Conservation (phyloP, 2,888 invertebrate genomes). For the Resseliella maxima region DNA sequence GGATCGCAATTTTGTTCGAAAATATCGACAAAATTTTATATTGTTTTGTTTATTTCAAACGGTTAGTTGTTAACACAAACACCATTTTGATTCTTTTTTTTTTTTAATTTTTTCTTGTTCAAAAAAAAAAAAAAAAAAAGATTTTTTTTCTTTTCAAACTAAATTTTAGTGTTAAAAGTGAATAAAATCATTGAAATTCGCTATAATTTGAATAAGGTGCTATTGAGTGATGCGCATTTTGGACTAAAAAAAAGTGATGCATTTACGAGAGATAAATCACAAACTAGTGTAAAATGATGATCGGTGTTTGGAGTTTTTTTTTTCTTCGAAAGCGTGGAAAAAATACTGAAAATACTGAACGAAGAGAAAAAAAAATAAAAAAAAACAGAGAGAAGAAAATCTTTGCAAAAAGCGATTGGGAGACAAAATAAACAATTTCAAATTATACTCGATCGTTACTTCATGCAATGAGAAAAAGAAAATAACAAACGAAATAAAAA, state of each 20-base stretch:
- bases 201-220: neutral
- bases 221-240: neutral
- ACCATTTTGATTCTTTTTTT: neutral
- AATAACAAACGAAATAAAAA: neutral
- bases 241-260: neutral
- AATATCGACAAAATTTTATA: neutral
- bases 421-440: conserved; percentile 17
- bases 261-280: too few species aligned
- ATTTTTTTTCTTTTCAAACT: neutral
- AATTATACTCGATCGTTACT: conserved; percentile 49
- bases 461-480: conserved; percentile 26
- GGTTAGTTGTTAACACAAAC: conserved; percentile 35
- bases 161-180: neutral
- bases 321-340: too few species aligned
- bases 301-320: too few species aligned
- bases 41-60: conserved; percentile 14
- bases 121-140: too few species aligned
- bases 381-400: neutral
- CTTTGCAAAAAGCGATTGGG: conserved; percentile 52
- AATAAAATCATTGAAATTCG: neutral
- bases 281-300: too few species aligned
- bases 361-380: neutral
- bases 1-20: neutral
- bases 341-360: neutral
- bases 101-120: neutral